phyloP scores from a whole-genome alignment of 37 sponge, comb jelly and placozoan genomes.

The Amphimedon queenslandica region DNA sequence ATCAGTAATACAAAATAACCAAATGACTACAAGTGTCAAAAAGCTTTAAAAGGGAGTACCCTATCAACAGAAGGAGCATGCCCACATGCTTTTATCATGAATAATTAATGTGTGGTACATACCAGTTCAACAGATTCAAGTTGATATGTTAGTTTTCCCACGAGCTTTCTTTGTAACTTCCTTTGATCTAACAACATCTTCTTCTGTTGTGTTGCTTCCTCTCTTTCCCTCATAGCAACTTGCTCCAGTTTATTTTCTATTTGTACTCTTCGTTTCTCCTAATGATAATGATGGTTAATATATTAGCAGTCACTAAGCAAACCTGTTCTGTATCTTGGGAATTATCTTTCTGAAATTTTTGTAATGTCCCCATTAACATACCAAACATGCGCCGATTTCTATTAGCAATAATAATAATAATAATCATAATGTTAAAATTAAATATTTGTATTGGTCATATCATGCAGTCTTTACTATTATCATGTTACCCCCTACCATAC shows the following conservation, averaged over 20 bases:
- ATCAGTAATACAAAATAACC: too few species aligned
- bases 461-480: too few species aligned
- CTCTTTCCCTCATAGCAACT: conserved; percentile 44
- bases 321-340: conserved; percentile 49
- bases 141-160: conserved; percentile 39
- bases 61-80: too few species aligned
- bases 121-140: conserved; percentile 46
- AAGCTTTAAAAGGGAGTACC: too few species aligned
- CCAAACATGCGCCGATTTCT: conserved; percentile 92
- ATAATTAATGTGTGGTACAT: not conserved
- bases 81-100: too few species aligned
- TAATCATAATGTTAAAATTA: too few species aligned
- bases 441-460: too few species aligned
- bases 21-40: too few species aligned
- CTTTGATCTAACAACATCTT: conserved; percentile 58
- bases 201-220: conserved; percentile 34
- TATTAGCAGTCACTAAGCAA: not conserved
- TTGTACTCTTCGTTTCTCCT: conserved; percentile 64
- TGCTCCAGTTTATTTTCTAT: conserved; percentile 74
- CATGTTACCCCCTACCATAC: conserved; percentile 5
- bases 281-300: not conserved
- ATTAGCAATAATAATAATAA: not conserved
- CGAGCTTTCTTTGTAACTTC: conserved; percentile 33
- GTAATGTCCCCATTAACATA: conserved; percentile 77
- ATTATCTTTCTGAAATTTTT: conserved; percentile 63